Conservation (phyloP, 2,888 invertebrate species). For the Cheilosia vulpina region DNA sequence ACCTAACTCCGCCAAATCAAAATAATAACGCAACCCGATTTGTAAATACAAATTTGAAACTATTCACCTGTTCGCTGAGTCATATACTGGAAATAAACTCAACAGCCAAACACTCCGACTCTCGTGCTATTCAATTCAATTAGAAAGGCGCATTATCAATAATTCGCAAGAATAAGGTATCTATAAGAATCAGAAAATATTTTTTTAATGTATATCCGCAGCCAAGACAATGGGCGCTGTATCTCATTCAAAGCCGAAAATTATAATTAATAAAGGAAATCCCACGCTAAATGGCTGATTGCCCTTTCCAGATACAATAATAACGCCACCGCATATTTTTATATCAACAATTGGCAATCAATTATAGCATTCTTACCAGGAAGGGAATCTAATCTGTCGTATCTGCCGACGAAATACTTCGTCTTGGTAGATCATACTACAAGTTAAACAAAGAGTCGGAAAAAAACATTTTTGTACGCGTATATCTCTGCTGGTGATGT, state of each 20-base stretch:
- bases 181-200: not conserved
- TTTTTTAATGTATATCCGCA: conserved; percentile 4
- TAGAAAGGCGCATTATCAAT: conserved; percentile 43
- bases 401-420: conserved; percentile 14
- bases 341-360: conserved; percentile 17
- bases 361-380: conserved; percentile 8
- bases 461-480: conserved; percentile 6
- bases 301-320: conserved; percentile 21
- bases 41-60: conserved; percentile 47
- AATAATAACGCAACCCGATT: conserved; percentile 23
- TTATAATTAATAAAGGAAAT: conserved; percentile 55
- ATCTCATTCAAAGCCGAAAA: conserved; percentile 26
- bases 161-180: not conserved
- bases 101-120: not conserved
- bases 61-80: conserved; percentile 59
- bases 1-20: conserved; percentile 6
- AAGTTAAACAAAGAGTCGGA: not conserved
- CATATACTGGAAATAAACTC: conserved; percentile 46
- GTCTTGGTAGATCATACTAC: conserved; percentile 4
- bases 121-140: conserved; percentile 31
- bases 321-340: conserved; percentile 1
- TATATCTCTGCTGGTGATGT: not conserved
- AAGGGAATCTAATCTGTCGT: conserved; percentile 37
- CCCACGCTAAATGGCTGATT: conserved; percentile 13
- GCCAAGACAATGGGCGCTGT: conserved; percentile 2